Evolutionary conservation across 2,797 vertebrate species (phyloP), one percentile per base, ranked within the genome.

Genomic region (Xenopus petersii): DNA sequence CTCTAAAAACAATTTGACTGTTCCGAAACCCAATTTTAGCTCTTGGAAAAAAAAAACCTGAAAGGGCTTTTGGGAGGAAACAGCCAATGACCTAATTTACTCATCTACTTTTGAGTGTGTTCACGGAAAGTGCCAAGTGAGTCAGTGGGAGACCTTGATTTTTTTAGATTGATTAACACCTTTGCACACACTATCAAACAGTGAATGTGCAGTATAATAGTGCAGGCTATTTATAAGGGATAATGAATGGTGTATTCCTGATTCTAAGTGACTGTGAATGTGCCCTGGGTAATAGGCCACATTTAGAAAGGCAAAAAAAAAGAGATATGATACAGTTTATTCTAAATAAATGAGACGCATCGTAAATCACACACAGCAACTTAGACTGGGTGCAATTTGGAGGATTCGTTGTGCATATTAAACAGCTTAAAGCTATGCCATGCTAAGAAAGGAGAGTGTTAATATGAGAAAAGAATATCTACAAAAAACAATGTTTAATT

Each of bases 31-130:
- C 70, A 67, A 77, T 67, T 71, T 66, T 71, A 71, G 69, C 47
- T 42, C 10, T 15, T 12, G 12, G 26, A 30, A 30, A 54, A 66
- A 67, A 51, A 55, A 71, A 15, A 62, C n/a, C 30, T 42, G 30
- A 58, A 64, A 64, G 56, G 7, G 16, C 8, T 61, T 61, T 72
- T 55, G 47, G 17, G 26, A 72, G 75, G 64, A 77, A 77, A 58
- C 70, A 67, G 48, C 51, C 70, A 48, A 58, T 72, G 70, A 72
- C 70, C 75, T 72, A 63, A 77, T 77, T 77, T 56, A 54, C 62
- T 70, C 55, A 42, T 71, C 67, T 24, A 15, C 56, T n/a, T 33
- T 30, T 46, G 17, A 62, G 24, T n/a, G 58, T 51, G 68, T 24
- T 46, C 47, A 13, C 56, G 11, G 21, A 10, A 13, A 42, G 68